Percentiles rank a stretch among this genome's conserved stretches.
Conservation (phyloP, 2,888 invertebrate species). For the Apamea sordens region DNA sequence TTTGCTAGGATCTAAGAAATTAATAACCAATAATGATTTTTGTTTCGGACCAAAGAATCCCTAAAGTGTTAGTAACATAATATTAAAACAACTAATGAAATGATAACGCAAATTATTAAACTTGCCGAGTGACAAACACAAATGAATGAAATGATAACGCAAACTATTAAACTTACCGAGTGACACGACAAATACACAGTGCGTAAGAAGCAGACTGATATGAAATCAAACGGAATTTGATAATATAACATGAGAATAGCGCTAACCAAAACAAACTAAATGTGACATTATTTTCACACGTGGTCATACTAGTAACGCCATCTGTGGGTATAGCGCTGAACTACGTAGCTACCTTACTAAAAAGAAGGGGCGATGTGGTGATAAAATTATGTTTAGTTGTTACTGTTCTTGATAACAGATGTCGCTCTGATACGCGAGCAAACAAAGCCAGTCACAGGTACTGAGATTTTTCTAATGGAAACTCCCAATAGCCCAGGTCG, state of each 20-base stretch:
- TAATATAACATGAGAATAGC: conserved; percentile 39
- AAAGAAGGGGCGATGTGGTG: no score
- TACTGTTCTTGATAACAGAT: conserved; percentile 20
- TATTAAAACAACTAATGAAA: background rate
- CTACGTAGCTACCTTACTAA: background rate
- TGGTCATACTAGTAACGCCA: conserved; percentile 47
- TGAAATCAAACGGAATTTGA: conserved; percentile 49
- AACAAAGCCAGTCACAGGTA: background rate
- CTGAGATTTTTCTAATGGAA: background rate
- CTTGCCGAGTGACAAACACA: conserved; percentile 47
- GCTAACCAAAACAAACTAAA: conserved; percentile 60
- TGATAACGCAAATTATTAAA: conserved; percentile 28
- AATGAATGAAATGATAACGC: conserved; percentile 20
- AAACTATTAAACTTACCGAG: conserved; percentile 52
- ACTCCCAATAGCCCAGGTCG: background rate
- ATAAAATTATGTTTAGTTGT: background rate
- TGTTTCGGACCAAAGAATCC: no score
- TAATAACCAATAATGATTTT: no score
- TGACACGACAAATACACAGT: conserved; percentile 41
- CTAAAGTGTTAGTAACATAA: no score
- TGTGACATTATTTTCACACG: conserved; percentile 32
- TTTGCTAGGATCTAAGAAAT: conserved; percentile 3
- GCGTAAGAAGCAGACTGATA: conserved; percentile 51
- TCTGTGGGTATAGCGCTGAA: conserved; percentile 34
- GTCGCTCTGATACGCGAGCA: conserved; percentile 1